Conservation (phyloP, 2,888 invertebrate genomes). For the Sinelater perroti region DNA sequence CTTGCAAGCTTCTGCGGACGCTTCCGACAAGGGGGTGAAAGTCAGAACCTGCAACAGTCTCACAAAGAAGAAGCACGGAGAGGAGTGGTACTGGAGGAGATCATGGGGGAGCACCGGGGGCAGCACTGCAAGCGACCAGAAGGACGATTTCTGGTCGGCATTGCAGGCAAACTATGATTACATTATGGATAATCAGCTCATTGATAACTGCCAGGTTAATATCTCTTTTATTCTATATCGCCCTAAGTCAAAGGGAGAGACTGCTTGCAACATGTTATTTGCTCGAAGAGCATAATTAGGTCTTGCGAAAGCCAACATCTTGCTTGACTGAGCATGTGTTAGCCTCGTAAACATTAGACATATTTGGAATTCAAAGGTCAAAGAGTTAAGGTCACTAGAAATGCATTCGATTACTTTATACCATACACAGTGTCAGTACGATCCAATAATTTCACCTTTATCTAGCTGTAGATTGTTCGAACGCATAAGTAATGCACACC, state of each 20-base stretch:
- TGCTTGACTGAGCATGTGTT: too few species aligned
- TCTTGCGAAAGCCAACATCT: too few species aligned
- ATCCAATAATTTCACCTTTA: too few species aligned
- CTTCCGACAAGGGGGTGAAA: conserved; percentile 62
- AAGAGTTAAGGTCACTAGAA: too few species aligned
- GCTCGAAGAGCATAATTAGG: too few species aligned
- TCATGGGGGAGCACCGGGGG: conserved; percentile 80
- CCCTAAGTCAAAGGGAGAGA: not conserved
- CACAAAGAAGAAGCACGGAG: conserved; percentile 74
- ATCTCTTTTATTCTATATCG: not conserved
- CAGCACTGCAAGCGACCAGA: conserved; percentile 74
- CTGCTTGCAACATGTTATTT: too few species aligned
- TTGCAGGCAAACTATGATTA: conserved; percentile 92
- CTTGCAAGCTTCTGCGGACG: conserved; percentile 69
- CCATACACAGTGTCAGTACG: too few species aligned
- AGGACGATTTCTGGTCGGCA: conserved; percentile 92
- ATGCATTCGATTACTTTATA: too few species aligned
- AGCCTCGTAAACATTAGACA: too few species aligned
- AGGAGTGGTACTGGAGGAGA: conserved; percentile 73
- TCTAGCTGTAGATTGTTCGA: too few species aligned
- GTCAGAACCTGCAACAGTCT: conserved; percentile 87
- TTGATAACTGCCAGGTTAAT: conserved; percentile 80
- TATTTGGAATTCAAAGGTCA: too few species aligned
- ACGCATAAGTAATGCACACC: too few species aligned
- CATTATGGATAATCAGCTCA: conserved; percentile 93